phyloP scores from a whole-genome alignment of 2,888 invertebrate genomes.

The Phragmatobia fuliginosa region DNA sequence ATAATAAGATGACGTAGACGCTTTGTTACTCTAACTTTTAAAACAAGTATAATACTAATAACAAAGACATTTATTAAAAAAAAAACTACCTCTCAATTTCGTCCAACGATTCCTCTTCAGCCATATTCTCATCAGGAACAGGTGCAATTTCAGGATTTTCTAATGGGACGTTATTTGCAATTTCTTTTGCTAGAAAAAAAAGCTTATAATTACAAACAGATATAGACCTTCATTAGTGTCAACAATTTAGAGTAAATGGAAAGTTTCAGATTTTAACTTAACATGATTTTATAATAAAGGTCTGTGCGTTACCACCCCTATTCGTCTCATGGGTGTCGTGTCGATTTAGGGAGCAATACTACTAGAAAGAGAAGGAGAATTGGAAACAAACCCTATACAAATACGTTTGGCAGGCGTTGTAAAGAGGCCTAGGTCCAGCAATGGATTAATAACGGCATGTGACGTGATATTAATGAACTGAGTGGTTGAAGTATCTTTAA shows the following conservation, averaged over 20 bases:
- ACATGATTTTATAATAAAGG: neutral
- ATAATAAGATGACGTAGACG: too few relatives aligned
- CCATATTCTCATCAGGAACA: conserved; percentile 79
- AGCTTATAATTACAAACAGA: neutral
- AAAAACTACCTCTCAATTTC: conserved; percentile 78
- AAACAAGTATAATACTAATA: neutral
- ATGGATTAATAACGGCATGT: too few relatives aligned
- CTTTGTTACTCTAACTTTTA: neutral
- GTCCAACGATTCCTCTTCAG: conserved; percentile 68
- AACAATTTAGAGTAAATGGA: neutral
- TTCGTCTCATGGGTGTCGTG: too few relatives aligned
- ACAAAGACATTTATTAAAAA: neutral
- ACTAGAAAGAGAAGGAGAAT: too few relatives aligned
- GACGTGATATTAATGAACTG: too few relatives aligned
- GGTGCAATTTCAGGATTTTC: conserved; percentile 82
- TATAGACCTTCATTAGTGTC: neutral
- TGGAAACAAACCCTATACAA: too few relatives aligned
- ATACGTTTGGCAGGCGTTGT: too few relatives aligned
- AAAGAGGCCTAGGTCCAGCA: too few relatives aligned
- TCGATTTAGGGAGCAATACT: too few relatives aligned
- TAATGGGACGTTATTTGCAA: conserved; percentile 83
- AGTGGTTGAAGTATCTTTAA: too few relatives aligned
- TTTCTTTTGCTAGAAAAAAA: conserved; percentile 80
- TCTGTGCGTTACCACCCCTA: too few relatives aligned
- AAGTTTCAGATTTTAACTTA: neutral